Evolutionary conservation across 2,797 vertebrate species (phyloP).

Genomic region (Amniataba percoides): DNA sequence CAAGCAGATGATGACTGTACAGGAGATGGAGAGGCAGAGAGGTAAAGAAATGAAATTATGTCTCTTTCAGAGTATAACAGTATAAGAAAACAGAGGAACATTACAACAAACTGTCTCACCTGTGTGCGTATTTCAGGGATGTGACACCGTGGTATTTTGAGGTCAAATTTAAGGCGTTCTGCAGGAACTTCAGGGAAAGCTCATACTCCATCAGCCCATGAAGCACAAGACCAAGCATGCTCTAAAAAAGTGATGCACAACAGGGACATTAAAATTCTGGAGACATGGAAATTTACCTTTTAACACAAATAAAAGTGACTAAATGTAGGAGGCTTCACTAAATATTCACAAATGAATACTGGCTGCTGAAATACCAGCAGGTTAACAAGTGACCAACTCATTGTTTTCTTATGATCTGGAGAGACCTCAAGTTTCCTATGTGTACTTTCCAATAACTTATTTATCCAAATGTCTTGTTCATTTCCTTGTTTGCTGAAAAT

Average conservation of each 20-base stretch:
- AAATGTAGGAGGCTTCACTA: neutral
- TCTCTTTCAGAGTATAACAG: neutral
- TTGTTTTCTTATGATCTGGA: neutral
- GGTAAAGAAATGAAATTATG: neutral
- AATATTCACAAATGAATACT: too few species aligned
- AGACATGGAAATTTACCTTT: neutral
- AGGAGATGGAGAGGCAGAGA: conserved; percentile 17
- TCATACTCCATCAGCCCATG: conserved; percentile 93
- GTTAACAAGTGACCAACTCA: neutral
- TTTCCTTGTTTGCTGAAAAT: neutral
- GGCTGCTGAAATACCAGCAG: neutral
- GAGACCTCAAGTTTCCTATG: neutral
- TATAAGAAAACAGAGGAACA: conserved; percentile 9
- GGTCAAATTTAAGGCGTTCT: conserved; percentile 89
- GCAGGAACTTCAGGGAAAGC: conserved; percentile 92
- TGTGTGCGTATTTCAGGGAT: conserved; percentile 91
- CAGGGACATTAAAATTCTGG: neutral
- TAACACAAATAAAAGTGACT: neutral
- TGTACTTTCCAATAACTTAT: neutral
- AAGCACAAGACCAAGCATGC: conserved; percentile 93
- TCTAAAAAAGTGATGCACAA: too few species aligned
- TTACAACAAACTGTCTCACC: conserved; percentile 79
- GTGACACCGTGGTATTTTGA: conserved; percentile 90
- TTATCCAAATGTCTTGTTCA: neutral
- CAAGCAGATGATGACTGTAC: conserved; percentile 91